A percentile compares a stretch with the other conserved stretches of the same genome.
Evolutionary conservation across 2,888 invertebrate species (phyloP).

Genomic region (Hirtodrosophila confusa): DNA sequence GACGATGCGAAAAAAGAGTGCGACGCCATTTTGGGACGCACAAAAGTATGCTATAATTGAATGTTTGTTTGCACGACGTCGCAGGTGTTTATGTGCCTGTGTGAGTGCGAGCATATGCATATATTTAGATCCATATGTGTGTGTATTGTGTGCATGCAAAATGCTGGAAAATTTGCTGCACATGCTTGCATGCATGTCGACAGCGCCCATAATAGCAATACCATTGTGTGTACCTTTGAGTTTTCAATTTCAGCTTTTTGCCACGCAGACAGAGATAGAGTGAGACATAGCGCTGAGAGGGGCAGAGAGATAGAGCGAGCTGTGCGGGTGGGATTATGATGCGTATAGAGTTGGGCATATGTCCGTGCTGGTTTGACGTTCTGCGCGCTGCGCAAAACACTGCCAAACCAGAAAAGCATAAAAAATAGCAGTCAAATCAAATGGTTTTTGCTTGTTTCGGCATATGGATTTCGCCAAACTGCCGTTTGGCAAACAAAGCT

Average conservation of each 20-base stretch:
- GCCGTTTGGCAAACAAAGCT: conserved; percentile 4
- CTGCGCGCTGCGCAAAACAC: conserved; percentile 17
- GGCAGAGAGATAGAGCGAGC: not conserved
- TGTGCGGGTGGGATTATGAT: conserved; percentile 31
- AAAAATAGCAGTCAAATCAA: conserved; percentile 25
- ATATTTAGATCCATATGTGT: not conserved
- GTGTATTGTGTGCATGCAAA: conserved; percentile 30
- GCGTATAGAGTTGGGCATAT: conserved; percentile 43
- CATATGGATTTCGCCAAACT: conserved; percentile 20
- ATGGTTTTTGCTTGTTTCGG: conserved; percentile 44
- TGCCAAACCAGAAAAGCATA: not conserved
- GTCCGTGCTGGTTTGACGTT: conserved; percentile 30
- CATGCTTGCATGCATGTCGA: conserved; percentile 41
- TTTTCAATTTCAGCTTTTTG: conserved; percentile 74
- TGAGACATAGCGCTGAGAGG: not conserved
- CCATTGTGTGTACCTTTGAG: conserved; percentile 70
- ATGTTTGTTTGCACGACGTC: conserved; percentile 61
- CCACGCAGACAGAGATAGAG: conserved; percentile 10
- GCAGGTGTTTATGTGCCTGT: conserved; percentile 41
- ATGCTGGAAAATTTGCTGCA: conserved; percentile 52
- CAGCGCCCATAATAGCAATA: conserved; percentile 63
- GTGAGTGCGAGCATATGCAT: conserved; percentile 8
- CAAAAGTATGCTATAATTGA: conserved; percentile 77
- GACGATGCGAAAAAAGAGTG: conserved; percentile 67
- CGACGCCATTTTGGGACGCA: conserved; percentile 66